Evolutionary conservation across 2,797 vertebrate genomes (phyloP), one percentile per base, ranked within the genome.

Genomic region (Thaleichthys pacificus): DNA sequence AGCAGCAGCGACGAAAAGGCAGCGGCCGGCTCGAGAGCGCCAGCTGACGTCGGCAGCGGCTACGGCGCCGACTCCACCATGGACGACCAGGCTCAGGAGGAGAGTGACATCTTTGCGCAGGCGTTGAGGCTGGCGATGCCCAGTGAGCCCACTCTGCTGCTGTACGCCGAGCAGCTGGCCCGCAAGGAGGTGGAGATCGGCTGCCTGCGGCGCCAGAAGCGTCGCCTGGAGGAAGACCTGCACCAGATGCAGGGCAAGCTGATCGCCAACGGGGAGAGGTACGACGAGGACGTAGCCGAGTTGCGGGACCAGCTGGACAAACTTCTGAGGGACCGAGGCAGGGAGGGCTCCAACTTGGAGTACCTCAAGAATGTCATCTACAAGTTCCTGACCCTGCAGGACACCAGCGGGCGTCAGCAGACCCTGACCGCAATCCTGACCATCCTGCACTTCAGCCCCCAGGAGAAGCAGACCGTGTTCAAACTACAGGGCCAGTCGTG

Each of bases 291-390:
- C 80, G 77, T 74, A 0, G 42, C 77, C 0, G 76, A 63, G 0
- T 91, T 98, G 1, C 92, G 83, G 1, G 85, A 12, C 0, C 84
- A 88, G 26, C 85, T 98, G 0, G 93, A 96, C 79, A 96, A 98
- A 81, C 88, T 77, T 7, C 69, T 77, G n/a, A 75, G 97, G 0
- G 96, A 98, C 64, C 93, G 82, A 85, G 93, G 91, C 81, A 84
- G 97, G 2, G 97, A 99, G 19, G 97, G 97, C 0, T 95, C 97
- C 86, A 98, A 98, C 89, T 83, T 99, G 86, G 97, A 99, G 74
- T 99, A 99, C 85, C 94, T 99, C 72, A 99, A 99, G 81, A 99
- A 99, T 77, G 91, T 99, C 3, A 90, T 96, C 77, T 96, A 92
- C 74, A 90, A 92, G 28, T 99, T 97, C 77, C 88, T 99, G 68